phyloP scores from a whole-genome alignment of 2,888 invertebrate species.

The Cheilosia variabilis region DNA sequence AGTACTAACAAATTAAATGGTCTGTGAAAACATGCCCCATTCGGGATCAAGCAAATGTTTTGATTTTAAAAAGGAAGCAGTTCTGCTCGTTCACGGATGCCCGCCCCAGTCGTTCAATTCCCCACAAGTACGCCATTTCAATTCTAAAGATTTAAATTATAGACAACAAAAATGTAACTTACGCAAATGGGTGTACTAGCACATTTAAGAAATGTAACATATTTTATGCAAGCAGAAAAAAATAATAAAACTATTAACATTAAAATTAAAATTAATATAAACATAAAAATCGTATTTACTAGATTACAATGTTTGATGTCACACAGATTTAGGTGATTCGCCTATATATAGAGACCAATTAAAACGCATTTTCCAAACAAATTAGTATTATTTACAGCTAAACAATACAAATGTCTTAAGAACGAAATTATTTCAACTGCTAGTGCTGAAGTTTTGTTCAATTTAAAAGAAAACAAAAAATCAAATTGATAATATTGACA shows the following conservation, averaged over 20 bases:
- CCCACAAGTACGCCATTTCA: neutral
- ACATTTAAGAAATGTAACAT: constrained; percentile 41
- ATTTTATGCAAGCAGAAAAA: constrained; percentile 32
- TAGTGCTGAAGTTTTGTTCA: constrained; percentile 33
- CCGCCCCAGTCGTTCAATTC: neutral
- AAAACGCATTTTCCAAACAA: constrained; percentile 61
- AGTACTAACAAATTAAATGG: neutral
- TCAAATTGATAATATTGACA: constrained; percentile 6
- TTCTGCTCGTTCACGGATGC: too few relatives aligned
- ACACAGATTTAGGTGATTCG: constrained; percentile 67
- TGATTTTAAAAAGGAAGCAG: too few relatives aligned
- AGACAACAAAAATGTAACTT: constrained; percentile 13
- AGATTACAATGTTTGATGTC: constrained; percentile 73
- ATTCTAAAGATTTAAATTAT: constrained; percentile 8
- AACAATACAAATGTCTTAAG: constrained; percentile 8
- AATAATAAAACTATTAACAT: constrained; percentile 27
- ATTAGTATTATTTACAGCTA: constrained; percentile 35
- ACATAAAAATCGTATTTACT: constrained; percentile 25
- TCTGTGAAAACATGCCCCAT: too few relatives aligned
- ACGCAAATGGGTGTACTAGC: constrained; percentile 51
- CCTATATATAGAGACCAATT: constrained; percentile 69
- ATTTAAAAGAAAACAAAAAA: too few relatives aligned
- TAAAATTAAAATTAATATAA: neutral
- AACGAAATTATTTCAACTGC: constrained; percentile 26
- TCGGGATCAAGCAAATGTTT: too few relatives aligned